Evolutionary conservation across 2,888 invertebrate genomes (phyloP).

Genomic region (Drosophila paramelanica): DNA sequence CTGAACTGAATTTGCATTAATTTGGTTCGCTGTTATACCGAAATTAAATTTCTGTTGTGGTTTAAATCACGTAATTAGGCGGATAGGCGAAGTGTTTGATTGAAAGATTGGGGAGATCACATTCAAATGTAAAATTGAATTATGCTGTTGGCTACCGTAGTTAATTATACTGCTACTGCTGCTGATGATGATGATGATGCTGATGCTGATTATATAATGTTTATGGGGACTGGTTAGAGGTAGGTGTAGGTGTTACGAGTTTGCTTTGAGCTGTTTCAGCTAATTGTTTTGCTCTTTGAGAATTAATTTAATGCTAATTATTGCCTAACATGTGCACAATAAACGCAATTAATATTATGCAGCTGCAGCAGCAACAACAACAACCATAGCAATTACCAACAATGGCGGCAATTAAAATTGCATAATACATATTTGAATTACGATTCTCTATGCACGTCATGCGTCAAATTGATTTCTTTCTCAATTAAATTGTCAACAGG

Average conservation of each 20-base stretch:
- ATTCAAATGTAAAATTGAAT: constrained; percentile 66
- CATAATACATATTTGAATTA: constrained; percentile 49
- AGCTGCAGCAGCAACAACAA: constrained; percentile 29
- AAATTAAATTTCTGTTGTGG: background rate
- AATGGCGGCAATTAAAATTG: constrained; percentile 54
- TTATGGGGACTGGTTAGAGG: background rate
- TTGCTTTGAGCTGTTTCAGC: constrained; percentile 47
- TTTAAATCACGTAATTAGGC: constrained; percentile 50
- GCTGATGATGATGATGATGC: constrained; percentile 10
- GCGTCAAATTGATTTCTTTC: constrained; percentile 3
- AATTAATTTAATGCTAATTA: constrained; percentile 76
- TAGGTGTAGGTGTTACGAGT: background rate
- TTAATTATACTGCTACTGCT: constrained; percentile 10
- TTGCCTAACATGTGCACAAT: constrained; percentile 64
- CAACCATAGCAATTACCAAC: constrained; percentile 15
- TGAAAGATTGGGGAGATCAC: constrained; percentile 54
- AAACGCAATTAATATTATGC: constrained; percentile 64
- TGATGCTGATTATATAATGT: constrained; percentile 5
- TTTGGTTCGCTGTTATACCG: too few species aligned
- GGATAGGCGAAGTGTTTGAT: constrained; percentile 60
- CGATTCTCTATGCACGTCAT: constrained; percentile 24
- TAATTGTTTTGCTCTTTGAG: constrained; percentile 72
- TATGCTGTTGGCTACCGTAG: constrained; percentile 37
- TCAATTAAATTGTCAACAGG: constrained; percentile 56
- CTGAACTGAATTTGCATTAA: too few species aligned